Base-by-base conservation (phyloP, 1,140 invertebrate species). In the Potamilus streckersoni region DNA sequence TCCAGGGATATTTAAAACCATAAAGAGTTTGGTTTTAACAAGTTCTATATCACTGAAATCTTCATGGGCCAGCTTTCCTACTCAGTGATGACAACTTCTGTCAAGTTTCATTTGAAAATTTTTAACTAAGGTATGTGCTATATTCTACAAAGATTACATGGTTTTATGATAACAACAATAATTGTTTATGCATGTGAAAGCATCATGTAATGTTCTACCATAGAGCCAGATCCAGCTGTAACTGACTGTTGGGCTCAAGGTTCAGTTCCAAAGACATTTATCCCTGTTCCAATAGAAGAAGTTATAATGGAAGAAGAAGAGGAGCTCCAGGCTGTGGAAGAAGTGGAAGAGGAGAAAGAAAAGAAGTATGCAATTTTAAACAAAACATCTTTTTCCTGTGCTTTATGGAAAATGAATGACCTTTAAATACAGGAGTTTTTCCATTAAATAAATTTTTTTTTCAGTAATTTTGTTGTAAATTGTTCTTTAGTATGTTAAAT, bases 211-310 rank as follows among this genome's bases (percentile, higher is more conserved):
- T 8, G 0, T 49, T 76, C 23, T 71, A n/a, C 73, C 73, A 17
- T 74, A 88, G 89, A 90, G 69, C 89, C 89, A 61, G 83, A 86
- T 59, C 84, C 89, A 66, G 87, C 87, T 16, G 79, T 79, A 3
- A 88, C 88, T 49, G 89, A 90, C 76, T 89, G 87, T 71, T 90
- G 89, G 88, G 89, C 88, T 14, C 88, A 90, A 74, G 89, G 89
- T 31, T 86, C 84, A 63, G 87, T 89, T 38, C 87, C 88, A 31
- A 87, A 82, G 68, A 79, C 76, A 66, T 71, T 79, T 20, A 59
- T 86, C 19, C 75, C 79, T 16, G 63, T 58, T 61, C 78, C 79
- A 59, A 71, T 77, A 57, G 74, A 75, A 27, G 79, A 80, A 61
- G 58, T 70, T 16, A 68, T 77, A 62, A 20, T 19, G 20, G 78